Conservation (phyloP, 2,113 vertebrate species). For the Oreotrochilus melanogaster region DNA sequence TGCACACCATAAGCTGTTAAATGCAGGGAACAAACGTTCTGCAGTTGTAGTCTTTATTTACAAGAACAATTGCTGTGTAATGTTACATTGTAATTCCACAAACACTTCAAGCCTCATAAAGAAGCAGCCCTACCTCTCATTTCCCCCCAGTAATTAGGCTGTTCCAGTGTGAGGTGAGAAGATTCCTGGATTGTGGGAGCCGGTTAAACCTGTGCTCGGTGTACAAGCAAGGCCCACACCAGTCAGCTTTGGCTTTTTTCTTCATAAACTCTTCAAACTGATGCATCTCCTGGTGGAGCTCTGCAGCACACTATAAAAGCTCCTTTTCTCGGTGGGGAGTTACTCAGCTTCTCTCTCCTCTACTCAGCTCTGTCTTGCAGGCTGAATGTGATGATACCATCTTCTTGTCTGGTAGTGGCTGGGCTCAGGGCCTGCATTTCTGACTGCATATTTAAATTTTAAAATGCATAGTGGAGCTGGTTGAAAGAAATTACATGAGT, state of each 20-base stretch:
- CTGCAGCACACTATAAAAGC: background rate
- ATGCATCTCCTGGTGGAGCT: background rate
- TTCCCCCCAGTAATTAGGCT: background rate
- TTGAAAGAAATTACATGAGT: slow-evolving; percentile 41
- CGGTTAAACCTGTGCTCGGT: background rate
- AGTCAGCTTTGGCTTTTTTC: background rate
- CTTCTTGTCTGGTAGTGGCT: background rate
- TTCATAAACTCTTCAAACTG: background rate
- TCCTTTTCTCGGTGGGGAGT: background rate
- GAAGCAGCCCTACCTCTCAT: background rate
- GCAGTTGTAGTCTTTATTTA: background rate
- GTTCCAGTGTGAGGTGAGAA: background rate
- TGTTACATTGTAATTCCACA: background rate
- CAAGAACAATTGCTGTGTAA: background rate
- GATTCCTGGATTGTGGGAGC: background rate
- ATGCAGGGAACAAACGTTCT: background rate
- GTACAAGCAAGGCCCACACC: background rate
- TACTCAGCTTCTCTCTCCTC: background rate
- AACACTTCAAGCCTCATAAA: background rate
- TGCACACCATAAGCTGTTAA: background rate
- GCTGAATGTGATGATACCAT: background rate
- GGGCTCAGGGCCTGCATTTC: background rate
- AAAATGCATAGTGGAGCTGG: slow-evolving; percentile 29
- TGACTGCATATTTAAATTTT: slow-evolving; percentile 1
- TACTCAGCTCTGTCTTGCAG: background rate